Evolutionary conservation across 2,797 vertebrate species (phyloP).

Genomic region (Iguana delicatissima): DNA sequence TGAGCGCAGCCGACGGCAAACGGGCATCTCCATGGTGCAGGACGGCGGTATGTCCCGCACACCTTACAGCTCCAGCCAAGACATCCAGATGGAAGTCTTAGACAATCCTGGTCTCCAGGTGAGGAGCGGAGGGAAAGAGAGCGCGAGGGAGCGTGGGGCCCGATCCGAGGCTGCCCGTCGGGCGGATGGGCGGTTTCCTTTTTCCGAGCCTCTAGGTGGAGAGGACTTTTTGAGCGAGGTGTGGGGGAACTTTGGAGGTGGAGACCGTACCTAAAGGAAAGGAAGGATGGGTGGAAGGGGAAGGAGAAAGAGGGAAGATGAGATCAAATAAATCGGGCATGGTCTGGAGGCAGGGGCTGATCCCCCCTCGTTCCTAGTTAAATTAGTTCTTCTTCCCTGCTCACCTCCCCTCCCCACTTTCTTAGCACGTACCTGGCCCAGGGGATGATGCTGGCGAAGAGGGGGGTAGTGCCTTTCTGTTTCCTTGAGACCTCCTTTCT

Average conservation of each 20-base stretch:
- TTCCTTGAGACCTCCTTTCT: background rate
- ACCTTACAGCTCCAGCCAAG: slow-evolving; percentile 96
- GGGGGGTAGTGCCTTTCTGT: background rate
- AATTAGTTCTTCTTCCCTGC: background rate
- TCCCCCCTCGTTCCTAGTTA: background rate
- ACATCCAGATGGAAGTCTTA: slow-evolving; percentile 99
- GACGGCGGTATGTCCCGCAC: slow-evolving; percentile 97
- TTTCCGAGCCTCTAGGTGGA: too few relatives aligned
- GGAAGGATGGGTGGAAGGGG: background rate
- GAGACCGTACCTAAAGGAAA: background rate
- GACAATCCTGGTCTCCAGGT: slow-evolving; percentile 93
- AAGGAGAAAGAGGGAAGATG: background rate
- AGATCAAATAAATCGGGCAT: background rate
- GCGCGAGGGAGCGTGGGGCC: too few relatives aligned
- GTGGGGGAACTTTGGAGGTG: slow-evolving; percentile 9
- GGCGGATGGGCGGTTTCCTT: background rate
- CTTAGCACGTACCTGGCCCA: too few relatives aligned
- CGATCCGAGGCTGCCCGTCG: too few relatives aligned
- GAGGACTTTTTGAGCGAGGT: too few relatives aligned
- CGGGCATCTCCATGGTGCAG: slow-evolving; percentile 92
- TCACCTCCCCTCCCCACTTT: too few relatives aligned
- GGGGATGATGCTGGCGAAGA: background rate
- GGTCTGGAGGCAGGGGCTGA: background rate
- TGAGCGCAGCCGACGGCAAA: slow-evolving; percentile 55
- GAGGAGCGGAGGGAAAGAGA: background rate